Base-by-base conservation (phyloP, 2,888 invertebrate genomes). In the Nymphalis c-album region DNA sequence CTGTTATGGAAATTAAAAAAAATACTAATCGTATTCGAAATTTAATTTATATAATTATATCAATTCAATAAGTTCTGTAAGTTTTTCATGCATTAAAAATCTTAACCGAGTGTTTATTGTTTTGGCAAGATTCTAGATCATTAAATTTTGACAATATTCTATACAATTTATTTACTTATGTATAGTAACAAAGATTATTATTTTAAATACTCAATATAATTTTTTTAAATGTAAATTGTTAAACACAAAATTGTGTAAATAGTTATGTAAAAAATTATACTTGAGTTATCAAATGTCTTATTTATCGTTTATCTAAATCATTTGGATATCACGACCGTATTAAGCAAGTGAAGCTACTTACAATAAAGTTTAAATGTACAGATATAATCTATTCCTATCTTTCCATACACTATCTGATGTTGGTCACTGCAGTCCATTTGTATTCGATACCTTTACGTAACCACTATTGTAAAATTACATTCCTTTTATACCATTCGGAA, bases 401-500 rank as follows among this genome's bases (percentile, higher is more conserved):
- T 58, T 63, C 51, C 46, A 63, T 67, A 63, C 68, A 57, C 63
- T 63, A 70, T 72, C 71, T 62, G 69, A 69, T 70, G 64, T 47
- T 65, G 63, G 68, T 71, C 71, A 58, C 69, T 64, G 62, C 66
- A 69, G 61, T 63, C 69, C 65, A 72, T 70, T 73, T 71, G 72
- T 71, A 70, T 71, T 66, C 70, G 70, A 70, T 71, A 68, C 62
- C 67, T 74, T 78, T 77, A 77, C 74, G 73, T 79, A 80, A 80
- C 76, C 40, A 72, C 69, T 75, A 74, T 79, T 78, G 78, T 77
- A 76, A 78, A 76, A 77, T 75, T 71, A 71, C 78, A 77, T 78
- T 76, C 77, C 76, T 75, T 73, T 72, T 67, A 72, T 74, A 58
- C 64, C 70, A 70, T 67, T 64, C 67, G 68, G 71, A 63, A 64